Conservation (phyloP, 1,140 invertebrate genomes). For the Cydia fagiglandana region DNA sequence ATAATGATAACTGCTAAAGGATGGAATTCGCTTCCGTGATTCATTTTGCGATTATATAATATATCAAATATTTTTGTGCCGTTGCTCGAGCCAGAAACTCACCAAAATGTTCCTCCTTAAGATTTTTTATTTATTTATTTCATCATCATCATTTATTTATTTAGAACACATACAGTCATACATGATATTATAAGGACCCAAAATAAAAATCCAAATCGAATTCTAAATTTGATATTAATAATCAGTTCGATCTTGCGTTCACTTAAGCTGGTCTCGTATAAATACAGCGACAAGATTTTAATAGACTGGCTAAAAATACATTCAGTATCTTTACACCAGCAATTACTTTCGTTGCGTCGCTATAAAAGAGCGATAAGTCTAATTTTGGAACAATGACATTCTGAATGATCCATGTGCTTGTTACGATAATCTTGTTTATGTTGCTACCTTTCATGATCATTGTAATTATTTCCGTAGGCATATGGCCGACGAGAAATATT, state of each 20-base stretch:
- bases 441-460: neutral
- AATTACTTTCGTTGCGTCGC: neutral
- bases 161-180: no score
- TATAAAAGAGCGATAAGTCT: neutral
- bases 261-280: neutral
- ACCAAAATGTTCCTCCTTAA: no score
- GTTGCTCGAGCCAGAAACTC: no score
- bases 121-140: no score
- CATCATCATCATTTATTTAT: no score
- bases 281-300: neutral
- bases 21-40: neutral
- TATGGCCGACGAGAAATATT: no score
- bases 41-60: neutral
- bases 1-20: neutral
- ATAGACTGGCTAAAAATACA: neutral
- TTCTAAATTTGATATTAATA: neutral
- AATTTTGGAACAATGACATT: slow-evolving; percentile 17
- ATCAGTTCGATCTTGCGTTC: no score
- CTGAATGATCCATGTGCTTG: neutral
- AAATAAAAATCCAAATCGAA: neutral
- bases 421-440: neutral
- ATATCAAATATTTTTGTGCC: no score
- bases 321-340: neutral
- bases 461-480: neutral
- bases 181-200: no score